phyloP scores from a whole-genome alignment of 2,888 invertebrate genomes.

The Xestoiulus laeticollis region DNA sequence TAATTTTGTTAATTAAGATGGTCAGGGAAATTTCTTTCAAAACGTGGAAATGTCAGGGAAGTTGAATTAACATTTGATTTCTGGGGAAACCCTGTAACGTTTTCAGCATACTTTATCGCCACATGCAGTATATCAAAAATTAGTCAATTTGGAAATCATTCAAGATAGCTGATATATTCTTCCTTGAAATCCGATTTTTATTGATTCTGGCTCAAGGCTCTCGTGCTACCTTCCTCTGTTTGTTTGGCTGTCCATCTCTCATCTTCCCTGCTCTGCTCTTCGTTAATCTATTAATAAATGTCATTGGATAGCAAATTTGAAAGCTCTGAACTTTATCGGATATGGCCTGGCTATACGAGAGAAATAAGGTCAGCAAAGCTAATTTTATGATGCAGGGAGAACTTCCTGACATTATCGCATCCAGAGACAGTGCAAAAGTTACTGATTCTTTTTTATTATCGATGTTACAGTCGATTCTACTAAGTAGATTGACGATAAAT shows the following conservation, averaged over 20 bases:
- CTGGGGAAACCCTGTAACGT: background rate
- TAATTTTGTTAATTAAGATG: too few species aligned
- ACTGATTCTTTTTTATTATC: background rate
- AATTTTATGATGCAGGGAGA: background rate
- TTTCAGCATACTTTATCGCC: too few species aligned
- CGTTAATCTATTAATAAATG: conserved; percentile 24
- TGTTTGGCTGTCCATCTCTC: background rate
- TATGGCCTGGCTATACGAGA: background rate
- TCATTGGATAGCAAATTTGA: background rate
- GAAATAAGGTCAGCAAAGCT: background rate
- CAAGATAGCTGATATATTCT: background rate
- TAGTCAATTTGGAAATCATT: background rate
- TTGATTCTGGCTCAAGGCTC: background rate
- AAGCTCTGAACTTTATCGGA: background rate
- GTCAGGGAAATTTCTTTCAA: background rate
- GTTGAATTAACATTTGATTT: background rate
- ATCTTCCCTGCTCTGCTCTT: background rate
- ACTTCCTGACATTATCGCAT: background rate
- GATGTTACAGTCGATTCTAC: background rate
- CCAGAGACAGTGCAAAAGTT: background rate
- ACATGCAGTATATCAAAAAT: too few species aligned
- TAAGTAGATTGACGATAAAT: background rate
- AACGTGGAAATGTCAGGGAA: conserved; percentile 7
- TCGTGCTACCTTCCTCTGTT: background rate
- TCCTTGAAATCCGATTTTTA: background rate